Conservation (phyloP, 1,140 invertebrate species). For the Rhagoletis pomonella region DNA sequence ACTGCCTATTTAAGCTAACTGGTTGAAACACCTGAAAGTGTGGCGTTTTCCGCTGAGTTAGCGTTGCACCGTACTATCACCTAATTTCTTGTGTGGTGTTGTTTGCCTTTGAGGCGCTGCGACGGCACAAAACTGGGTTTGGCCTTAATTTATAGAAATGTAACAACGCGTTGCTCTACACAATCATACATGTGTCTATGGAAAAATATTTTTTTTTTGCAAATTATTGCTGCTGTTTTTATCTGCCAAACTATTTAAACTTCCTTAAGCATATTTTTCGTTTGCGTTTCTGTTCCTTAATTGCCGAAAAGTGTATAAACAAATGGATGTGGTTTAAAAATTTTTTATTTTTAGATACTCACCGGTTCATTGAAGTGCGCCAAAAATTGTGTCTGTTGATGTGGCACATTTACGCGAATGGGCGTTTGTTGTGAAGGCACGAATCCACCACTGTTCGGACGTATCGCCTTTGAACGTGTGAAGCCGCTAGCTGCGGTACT, state of each 20-base stretch:
- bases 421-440: slow-evolving; percentile 61
- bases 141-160: slow-evolving; percentile 10
- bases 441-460: slow-evolving; percentile 62
- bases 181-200: background rate
- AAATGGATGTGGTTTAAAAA: too few species aligned
- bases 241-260: background rate
- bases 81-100: background rate
- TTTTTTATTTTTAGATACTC: background rate
- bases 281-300: background rate
- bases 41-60: background rate
- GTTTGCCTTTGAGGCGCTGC: background rate
- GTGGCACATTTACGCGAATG: slow-evolving; percentile 67
- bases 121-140: background rate
- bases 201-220: background rate
- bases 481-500: slow-evolving; percentile 60
- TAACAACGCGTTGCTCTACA: slow-evolving; percentile 1
- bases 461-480: slow-evolving; percentile 70
- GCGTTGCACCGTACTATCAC: background rate
- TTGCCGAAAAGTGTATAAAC: background rate
- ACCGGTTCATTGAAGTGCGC: slow-evolving; percentile 68
- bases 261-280: background rate
- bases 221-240: background rate
- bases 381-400: slow-evolving; percentile 72
- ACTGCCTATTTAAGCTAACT: background rate
- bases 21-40: background rate